Evolutionary conservation across 1,140 invertebrate species (phyloP).

Genomic region (Aphaenogaster rudis): DNA sequence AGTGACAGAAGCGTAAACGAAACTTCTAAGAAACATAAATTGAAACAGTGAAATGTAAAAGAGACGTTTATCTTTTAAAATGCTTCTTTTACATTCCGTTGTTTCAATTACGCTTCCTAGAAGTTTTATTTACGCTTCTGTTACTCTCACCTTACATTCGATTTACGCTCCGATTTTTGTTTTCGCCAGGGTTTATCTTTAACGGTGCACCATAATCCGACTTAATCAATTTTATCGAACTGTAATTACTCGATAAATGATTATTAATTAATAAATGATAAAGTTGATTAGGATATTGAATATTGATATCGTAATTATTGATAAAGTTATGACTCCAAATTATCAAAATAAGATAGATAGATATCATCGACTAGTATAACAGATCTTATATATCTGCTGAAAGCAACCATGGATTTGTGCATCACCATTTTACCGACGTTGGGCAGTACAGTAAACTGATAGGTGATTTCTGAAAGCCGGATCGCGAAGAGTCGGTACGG

Average conservation of each 20-base stretch:
- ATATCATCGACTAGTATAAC: slow-evolving; percentile 1
- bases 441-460: background rate
- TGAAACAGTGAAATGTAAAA: too few species aligned
- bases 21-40: too few species aligned
- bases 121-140: too few species aligned
- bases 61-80: too few species aligned
- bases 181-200: background rate
- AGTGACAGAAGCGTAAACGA: too few species aligned
- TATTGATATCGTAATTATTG: background rate
- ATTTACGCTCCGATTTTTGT: too few species aligned
- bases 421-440: slow-evolving; percentile 46
- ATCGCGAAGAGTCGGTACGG: background rate
- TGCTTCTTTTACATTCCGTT: too few species aligned
- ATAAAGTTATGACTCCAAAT: background rate
- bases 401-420: background rate
- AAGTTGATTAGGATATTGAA: background rate
- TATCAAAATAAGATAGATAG: slow-evolving; percentile 7
- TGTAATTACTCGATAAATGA: slow-evolving; percentile 5
- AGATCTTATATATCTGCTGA: background rate
- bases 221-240: background rate
- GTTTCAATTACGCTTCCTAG: too few species aligned
- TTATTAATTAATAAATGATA: background rate
- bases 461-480: background rate
- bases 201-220: background rate
- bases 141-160: too few species aligned